Evolutionary conservation across 2,888 invertebrate species (phyloP), one percentile per base, ranked within the genome.

Genomic region (Heliconius charithonia): DNA sequence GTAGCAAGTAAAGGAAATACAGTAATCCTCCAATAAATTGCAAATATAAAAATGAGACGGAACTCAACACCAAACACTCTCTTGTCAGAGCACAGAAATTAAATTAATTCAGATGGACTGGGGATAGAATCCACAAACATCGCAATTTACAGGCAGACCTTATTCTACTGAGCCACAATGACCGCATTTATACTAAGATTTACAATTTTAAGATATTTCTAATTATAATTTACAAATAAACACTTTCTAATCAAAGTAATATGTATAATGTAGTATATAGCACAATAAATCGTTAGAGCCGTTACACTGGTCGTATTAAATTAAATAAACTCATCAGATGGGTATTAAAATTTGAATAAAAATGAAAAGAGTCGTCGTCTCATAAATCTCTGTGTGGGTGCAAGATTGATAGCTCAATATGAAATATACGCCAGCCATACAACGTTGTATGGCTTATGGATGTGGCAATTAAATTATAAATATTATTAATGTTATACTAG

Each of bases 361-460:
- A 90, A 89, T 87, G 87, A 89, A 88, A 89, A 88, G 85, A 83
- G 83, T 85, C 85, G 85, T 83, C 81, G 83, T 84, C 82, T 82
- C 84, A 86, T 89, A 88, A 89, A 91, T 89, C 89, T 89, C 83
- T 75, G 83, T 78, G 92, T 89, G 88, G 92, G 93, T 85, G 89
- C 82, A 88, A 89, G 93, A 94, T 92, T 90, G 92, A 94, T 94
- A 83, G 88, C 85, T 83, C 84, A 81, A 82, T 88, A 89, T 91
- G 91, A 91, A 88, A 89, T 91, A 91, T 91, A 89, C 88, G 41
- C 82, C 79, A 76, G 71, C 71, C 75, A 77, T 75, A 37, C 80
- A 81, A 75, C 81, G 80, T 85, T 85, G 81, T 78, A 82, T 79
- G 82, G 80, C 84, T 82, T 69, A 73, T 71, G 82, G 80, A 85